Conservation (phyloP, 2,113 vertebrate species). For the Mormyrus lacerda region DNA sequence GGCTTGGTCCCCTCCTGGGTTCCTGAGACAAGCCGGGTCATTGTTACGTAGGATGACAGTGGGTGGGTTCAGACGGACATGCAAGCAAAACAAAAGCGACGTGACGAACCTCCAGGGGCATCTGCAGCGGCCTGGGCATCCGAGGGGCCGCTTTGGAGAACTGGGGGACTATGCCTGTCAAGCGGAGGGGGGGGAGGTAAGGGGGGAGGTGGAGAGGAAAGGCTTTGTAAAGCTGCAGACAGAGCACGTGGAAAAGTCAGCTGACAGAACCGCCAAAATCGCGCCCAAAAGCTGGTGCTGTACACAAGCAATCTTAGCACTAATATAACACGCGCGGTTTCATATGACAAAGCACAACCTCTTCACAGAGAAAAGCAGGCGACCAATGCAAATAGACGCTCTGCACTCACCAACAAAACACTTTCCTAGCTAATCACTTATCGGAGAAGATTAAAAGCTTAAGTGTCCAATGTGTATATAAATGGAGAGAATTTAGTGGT, state of each 20-base stretch:
- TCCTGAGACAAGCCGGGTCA: slow-evolving; percentile 41
- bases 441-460: background rate
- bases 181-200: background rate
- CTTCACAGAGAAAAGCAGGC: background rate
- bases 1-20: slow-evolving; percentile 68
- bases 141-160: slow-evolving; percentile 65
- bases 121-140: slow-evolving; percentile 67
- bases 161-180: slow-evolving; percentile 71
- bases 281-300: background rate
- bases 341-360: background rate
- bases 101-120: slow-evolving; percentile 64
- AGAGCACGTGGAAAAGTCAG: background rate
- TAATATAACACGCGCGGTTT: background rate
- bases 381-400: background rate
- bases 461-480: background rate
- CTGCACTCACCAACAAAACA: background rate
- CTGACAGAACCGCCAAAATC: background rate
- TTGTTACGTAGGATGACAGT: slow-evolving; percentile 28
- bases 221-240: background rate
- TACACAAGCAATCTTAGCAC: background rate
- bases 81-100: background rate
- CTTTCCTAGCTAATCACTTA: background rate
- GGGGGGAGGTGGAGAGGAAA: slow-evolving; percentile 5
- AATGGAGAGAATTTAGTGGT: background rate
- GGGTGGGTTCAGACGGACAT: background rate